Percentiles rank a stretch among this genome's conserved stretches.
Conservation (phyloP, 1,140 invertebrate genomes). For the Solen grandis region DNA sequence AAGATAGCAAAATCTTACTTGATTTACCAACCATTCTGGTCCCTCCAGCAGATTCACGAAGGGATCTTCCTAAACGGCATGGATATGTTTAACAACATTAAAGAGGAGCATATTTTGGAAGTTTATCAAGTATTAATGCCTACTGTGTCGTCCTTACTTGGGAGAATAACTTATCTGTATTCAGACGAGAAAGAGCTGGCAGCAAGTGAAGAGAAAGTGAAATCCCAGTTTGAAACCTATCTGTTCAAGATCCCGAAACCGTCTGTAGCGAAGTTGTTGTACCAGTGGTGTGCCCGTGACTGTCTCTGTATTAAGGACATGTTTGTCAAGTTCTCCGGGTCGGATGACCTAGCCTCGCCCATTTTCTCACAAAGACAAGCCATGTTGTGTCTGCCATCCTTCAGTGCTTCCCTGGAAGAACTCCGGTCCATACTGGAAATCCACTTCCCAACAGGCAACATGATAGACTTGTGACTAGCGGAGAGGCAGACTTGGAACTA, state of each 20-base stretch:
- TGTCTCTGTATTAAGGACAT: conserved; percentile 25
- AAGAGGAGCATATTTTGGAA: conserved; percentile 25
- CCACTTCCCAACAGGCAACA: not conserved
- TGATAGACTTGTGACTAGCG: not conserved
- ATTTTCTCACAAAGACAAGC: conserved; percentile 7
- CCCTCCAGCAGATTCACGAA: conserved; percentile 34
- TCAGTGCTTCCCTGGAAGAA: conserved; percentile 23
- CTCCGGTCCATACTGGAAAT: conserved; percentile 21
- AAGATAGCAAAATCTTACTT: conserved; percentile 41
- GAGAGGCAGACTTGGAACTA: not conserved
- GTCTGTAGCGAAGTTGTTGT: conserved; percentile 6
- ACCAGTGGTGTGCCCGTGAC: conserved; percentile 40
- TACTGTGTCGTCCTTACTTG: conserved; percentile 13
- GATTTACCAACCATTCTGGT: conserved; percentile 45
- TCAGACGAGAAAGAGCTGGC: not conserved
- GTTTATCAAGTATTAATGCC: conserved; percentile 33
- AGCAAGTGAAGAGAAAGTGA: conserved; percentile 36
- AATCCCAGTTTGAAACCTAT: conserved; percentile 43
- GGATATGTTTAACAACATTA: conserved; percentile 14
- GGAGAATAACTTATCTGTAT: conserved; percentile 21
- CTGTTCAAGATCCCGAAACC: conserved; percentile 26
- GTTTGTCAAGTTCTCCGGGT: conserved; percentile 13
- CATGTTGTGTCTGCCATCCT: conserved; percentile 20
- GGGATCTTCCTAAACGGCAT: conserved; percentile 5
- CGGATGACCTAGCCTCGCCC: not conserved